phyloP scores from a whole-genome alignment of 2,113 vertebrate species.

The Chloebia gouldiae region DNA sequence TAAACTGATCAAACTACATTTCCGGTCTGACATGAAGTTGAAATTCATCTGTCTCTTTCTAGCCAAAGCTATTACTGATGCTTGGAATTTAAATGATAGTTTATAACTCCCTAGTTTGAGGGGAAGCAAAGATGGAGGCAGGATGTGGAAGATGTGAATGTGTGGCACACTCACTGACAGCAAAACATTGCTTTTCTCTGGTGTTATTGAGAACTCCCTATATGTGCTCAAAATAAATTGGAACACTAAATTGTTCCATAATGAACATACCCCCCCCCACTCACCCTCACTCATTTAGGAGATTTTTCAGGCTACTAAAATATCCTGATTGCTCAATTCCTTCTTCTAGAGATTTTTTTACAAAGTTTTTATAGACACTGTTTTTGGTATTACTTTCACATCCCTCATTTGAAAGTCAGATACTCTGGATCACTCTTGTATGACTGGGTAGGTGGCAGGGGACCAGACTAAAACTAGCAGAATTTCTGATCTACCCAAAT shows the following conservation, averaged over 20 bases:
- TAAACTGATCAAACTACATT: background rate
- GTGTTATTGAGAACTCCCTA: background rate
- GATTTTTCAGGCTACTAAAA: background rate
- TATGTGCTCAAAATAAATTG: background rate
- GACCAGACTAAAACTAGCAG: background rate
- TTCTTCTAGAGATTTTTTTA: background rate
- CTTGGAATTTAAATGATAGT: background rate
- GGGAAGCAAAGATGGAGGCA: background rate
- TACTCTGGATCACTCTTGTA: background rate
- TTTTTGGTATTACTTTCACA: background rate
- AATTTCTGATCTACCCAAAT: slow-evolving; percentile 19
- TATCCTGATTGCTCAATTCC: background rate
- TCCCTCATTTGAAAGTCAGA: slow-evolving; percentile 15
- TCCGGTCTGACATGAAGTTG: background rate
- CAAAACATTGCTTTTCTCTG: background rate
- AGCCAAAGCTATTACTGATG: background rate
- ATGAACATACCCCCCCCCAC: background rate
- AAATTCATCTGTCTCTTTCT: background rate
- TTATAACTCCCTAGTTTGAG: background rate
- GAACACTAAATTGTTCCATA: background rate
- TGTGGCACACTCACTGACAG: background rate
- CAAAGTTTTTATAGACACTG: background rate
- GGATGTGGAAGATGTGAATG: background rate
- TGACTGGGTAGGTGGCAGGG: background rate
- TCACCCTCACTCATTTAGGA: background rate